Evolutionary conservation across 2,113 vertebrate genomes (phyloP).

Genomic region (Chamaetylas fuelleborni): DNA sequence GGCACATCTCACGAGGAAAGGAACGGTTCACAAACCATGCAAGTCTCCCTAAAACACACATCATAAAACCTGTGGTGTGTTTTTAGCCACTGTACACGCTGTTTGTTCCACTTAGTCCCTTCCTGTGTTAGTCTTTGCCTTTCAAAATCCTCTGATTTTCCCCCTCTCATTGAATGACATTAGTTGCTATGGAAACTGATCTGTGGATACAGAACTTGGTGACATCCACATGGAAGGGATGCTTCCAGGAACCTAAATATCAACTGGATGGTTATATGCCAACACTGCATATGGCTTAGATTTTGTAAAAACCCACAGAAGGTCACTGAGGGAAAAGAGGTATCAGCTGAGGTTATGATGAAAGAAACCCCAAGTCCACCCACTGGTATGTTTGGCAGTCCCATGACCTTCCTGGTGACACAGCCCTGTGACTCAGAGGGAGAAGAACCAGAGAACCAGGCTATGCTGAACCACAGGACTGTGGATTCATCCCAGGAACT

Average conservation of each 20-base stretch:
- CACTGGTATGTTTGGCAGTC: neutral
- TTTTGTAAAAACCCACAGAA: neutral
- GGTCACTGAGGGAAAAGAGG: neutral
- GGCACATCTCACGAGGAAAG: neutral
- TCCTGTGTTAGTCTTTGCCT: neutral
- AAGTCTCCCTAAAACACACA: neutral
- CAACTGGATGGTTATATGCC: neutral
- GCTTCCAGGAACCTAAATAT: conserved; percentile 6
- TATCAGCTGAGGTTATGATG: neutral
- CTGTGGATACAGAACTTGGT: neutral
- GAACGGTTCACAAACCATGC: neutral
- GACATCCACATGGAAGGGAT: neutral
- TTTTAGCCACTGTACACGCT: neutral
- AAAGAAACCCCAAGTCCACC: neutral
- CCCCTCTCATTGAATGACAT: neutral
- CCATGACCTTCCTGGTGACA: conserved; percentile 10
- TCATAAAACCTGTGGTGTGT: neutral
- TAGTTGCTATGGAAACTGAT: conserved; percentile 53
- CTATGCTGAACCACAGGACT: neutral
- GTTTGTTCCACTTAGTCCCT: neutral
- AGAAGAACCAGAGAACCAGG: neutral
- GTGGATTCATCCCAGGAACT: neutral
- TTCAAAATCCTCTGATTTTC: conserved; percentile 2
- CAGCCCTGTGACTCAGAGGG: neutral
- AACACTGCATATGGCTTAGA: neutral